These are phyloP conservation scores for Probaryconus sp. DNA, from an alignment of 1,140 invertebrate genomes.

Conservation along the genomic window DNA sequence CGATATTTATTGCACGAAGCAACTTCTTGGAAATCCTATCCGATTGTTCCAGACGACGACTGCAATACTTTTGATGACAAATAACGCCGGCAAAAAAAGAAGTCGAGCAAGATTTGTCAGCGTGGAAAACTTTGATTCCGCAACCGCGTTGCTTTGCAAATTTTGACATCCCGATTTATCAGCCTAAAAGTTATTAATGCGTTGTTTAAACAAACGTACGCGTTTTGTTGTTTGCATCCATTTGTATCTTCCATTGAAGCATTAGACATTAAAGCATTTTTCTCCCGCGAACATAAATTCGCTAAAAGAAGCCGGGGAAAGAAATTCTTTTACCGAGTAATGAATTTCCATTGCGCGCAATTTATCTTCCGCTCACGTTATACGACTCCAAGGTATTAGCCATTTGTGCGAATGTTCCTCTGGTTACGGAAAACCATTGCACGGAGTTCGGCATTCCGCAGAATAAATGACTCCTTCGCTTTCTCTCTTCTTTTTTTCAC, in stretches of 20 bases:
- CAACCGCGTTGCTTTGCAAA: no score
- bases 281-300: slow-evolving; percentile 59
- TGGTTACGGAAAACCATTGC: slow-evolving; percentile 60
- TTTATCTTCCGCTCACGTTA: slow-evolving; percentile 62
- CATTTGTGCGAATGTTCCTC: slow-evolving; percentile 55
- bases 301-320: slow-evolving; percentile 56
- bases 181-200: slow-evolving; percentile 12
- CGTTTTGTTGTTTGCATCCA: slow-evolving; percentile 24
- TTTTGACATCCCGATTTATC: no score
- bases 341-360: slow-evolving; percentile 62
- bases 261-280: slow-evolving; percentile 57
- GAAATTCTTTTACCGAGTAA: slow-evolving; percentile 60
- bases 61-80: no score
- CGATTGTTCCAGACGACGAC: no score
- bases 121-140: no score
- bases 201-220: slow-evolving; percentile 26
- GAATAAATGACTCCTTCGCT: slow-evolving; percentile 47
- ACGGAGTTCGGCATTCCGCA: slow-evolving; percentile 54
- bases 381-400: slow-evolving; percentile 59
- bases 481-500: background rate
- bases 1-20: no score
- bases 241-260: slow-evolving; percentile 49
- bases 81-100: no score
- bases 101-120: no score
- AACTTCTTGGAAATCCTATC: no score